Conservation (phyloP, 2,888 invertebrate species). For the Mesorhabditis spiculigera region DNA sequence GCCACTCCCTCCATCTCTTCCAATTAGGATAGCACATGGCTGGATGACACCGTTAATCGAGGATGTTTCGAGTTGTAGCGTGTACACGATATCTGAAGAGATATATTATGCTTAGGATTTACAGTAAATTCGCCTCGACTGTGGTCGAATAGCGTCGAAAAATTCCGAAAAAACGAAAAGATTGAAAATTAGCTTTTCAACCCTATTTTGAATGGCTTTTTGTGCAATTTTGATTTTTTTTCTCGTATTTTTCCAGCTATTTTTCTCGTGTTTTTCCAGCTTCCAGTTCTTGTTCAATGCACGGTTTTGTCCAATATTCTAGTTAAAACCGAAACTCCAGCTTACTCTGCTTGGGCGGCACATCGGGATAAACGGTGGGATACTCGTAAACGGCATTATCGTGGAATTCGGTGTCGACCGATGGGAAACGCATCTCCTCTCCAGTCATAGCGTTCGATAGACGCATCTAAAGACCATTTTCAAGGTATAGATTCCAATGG, state of each 20-base stretch:
- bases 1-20: conserved; percentile 23
- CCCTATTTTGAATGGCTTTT: not conserved
- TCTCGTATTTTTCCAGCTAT: not conserved
- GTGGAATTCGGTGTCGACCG: conserved; percentile 23
- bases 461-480: conserved; percentile 34
- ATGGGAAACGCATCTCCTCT: conserved; percentile 44
- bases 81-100: conserved; percentile 13
- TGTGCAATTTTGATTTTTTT: not conserved
- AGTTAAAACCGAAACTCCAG: not conserved
- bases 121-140: not conserved
- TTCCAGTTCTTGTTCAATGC: no score
- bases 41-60: conserved; percentile 18
- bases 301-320: not conserved
- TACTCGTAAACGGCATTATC: conserved; percentile 56
- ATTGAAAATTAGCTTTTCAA: not conserved
- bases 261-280: no score
- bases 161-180: not conserved
- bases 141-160: not conserved
- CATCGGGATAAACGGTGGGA: conserved; percentile 60
- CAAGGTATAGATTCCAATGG: not conserved
- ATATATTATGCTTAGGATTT: not conserved
- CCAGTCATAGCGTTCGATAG: conserved; percentile 38
- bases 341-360: conserved; percentile 28
- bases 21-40: conserved; percentile 25
- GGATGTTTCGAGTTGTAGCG: conserved; percentile 13